These are phyloP conservation scores for Ceramica pisi DNA, from an alignment of 2,888 invertebrate species.

Conservation along the genomic window DNA sequence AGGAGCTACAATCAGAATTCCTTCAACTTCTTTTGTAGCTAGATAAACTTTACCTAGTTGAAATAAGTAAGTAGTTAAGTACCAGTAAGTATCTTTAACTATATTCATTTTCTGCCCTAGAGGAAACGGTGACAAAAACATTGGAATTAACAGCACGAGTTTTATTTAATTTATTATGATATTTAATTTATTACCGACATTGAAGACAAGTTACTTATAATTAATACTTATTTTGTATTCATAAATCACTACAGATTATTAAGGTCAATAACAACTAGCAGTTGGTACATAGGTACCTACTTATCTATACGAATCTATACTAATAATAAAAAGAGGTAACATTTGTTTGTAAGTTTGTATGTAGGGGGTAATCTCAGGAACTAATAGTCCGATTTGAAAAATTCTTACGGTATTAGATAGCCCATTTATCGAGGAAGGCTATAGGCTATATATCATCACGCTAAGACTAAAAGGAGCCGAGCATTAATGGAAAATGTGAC, in stretches of 20 bases:
- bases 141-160: background rate
- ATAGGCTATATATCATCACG: no score
- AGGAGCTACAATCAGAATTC: background rate
- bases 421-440: no score
- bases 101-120: background rate
- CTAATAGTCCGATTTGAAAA: no score
- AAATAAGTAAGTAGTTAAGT: background rate
- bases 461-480: no score
- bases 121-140: background rate
- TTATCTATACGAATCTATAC: no score
- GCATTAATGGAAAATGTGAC: no score
- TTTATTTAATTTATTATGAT: background rate
- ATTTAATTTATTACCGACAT: conserved; percentile 16
- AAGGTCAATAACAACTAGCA: conserved; percentile 8
- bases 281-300: background rate
- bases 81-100: background rate
- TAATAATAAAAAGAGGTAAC: no score
- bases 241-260: conserved; percentile 20
- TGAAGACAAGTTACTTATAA: background rate
- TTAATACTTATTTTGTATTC: conserved; percentile 2
- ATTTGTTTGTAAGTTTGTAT: no score
- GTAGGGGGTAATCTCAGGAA: no score
- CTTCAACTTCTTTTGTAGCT: background rate
- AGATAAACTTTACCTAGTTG: background rate
- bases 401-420: no score